phyloP scores from a whole-genome alignment of 1,140 invertebrate genomes.

The Coelopa frigida region DNA sequence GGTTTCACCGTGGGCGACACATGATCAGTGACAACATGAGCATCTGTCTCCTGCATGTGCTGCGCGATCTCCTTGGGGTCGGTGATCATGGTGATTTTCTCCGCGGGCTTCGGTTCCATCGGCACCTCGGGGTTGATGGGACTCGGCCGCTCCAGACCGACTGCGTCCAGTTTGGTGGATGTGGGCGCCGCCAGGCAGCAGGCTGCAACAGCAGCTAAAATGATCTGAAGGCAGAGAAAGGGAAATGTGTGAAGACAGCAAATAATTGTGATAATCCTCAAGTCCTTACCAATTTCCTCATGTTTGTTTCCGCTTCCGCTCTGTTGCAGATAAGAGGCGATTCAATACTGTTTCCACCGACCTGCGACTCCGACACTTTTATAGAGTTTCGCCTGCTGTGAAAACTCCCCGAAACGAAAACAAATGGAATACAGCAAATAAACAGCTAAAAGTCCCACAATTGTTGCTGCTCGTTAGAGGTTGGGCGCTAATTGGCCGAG shows the following conservation, averaged over 20 bases:
- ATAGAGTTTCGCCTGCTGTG: no score
- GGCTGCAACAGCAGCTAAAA: constrained; percentile 3
- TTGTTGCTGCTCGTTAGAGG: no score
- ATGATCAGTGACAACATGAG: constrained; percentile 4
- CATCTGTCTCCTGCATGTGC: constrained; percentile 5
- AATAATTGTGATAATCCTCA: not conserved
- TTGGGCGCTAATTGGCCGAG: no score
- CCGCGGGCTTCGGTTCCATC: constrained; percentile 9
- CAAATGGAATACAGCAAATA: no score
- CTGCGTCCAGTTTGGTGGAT: not conserved
- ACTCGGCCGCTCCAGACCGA: constrained; percentile 14
- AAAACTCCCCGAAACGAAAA: no score
- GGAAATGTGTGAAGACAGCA: not conserved
- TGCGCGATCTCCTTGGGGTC: constrained; percentile 10
- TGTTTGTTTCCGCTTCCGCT: no score
- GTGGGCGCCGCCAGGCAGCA: constrained; percentile 7
- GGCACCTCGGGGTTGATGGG: constrained; percentile 12
- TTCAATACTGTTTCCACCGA: no score
- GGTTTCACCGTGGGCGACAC: not conserved
- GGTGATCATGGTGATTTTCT: constrained; percentile 15
- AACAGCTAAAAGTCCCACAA: no score
- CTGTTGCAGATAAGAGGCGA: no score
- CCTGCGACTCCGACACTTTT: no score
- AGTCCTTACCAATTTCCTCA: constrained; percentile 8
- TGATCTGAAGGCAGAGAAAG: constrained; percentile 4